Base-by-base conservation (phyloP, 2,888 invertebrate genomes). In the Orthosia gothica region DNA sequence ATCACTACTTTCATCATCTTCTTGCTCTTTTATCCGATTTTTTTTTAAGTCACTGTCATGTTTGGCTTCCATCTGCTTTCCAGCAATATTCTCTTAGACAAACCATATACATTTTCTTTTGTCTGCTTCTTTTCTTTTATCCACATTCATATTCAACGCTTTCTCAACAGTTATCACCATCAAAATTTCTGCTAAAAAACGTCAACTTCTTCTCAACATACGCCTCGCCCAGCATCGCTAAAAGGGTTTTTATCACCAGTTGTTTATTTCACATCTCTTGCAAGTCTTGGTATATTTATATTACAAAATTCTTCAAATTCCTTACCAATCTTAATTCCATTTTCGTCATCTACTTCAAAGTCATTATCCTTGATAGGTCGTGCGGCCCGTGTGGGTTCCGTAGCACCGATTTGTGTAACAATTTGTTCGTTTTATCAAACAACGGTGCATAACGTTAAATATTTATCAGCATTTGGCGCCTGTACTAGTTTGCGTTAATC, bases 401-500 rank as follows among this genome's bases (percentile, higher is more conserved):
- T n/a, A 68, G 32, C 59, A 40, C 66, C 81, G 76, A 88, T 88
- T 84, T 83, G 71, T 82, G 75, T 76, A 85, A 72, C 87, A 89
- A 90, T 90, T 90, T 87, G 90, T 90, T 84, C 76, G 74, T 83
- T 88, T 77, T 87, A 89, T 87, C 87, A 78, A 61, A 74, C 66
- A 76, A 74, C 69, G 71, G 72, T 82, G 80, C 68, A 61, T 68
- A 76, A 59, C 68, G 70, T 80, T 89, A 77, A 84, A 84, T 87
- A 88, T 86, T 88, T 86, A 89, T 88, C 79, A 84, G 77, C 75
- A 52, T 62, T 57, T 68, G 70, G 82, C 82, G 81, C 79, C 75
- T 75, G 75, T 78, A 69, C 83, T 82, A 69, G 79, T 83, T 73
- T 63, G 58, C 32, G 66, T 81, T 83, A 76, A 83, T 77, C 63